Conservation (phyloP, 2,888 invertebrate genomes). For the Sphaeridia pumilis region DNA sequence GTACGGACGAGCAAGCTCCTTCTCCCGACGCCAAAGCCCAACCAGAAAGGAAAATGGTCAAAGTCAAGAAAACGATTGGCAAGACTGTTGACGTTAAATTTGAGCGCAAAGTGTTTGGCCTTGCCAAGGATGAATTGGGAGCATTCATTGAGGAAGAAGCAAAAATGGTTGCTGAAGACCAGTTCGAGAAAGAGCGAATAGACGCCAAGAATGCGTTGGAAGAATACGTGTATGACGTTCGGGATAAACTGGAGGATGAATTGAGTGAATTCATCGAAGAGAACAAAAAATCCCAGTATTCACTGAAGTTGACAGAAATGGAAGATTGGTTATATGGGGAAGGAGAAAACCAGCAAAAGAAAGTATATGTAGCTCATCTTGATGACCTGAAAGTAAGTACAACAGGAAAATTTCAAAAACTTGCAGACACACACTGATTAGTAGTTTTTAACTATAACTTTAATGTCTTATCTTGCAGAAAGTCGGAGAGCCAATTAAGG, state of each 20-base stretch:
- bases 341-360: slow-evolving; percentile 82
- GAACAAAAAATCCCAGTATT: slow-evolving; percentile 52
- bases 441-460: too few species aligned
- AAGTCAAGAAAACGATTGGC: slow-evolving; percentile 42
- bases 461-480: too few species aligned
- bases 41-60: slow-evolving; percentile 37
- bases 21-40: slow-evolving; percentile 14
- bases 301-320: slow-evolving; percentile 61
- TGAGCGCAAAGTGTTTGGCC: slow-evolving; percentile 13
- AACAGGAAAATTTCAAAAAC: too few species aligned
- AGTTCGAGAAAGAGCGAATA: slow-evolving; percentile 83
- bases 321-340: slow-evolving; percentile 97
- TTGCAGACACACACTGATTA: too few species aligned
- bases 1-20: slow-evolving; percentile 37
- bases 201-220: slow-evolving; percentile 95
- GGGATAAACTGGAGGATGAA: slow-evolving; percentile 72
- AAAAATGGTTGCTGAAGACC: slow-evolving; percentile 73
- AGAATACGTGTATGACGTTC: slow-evolving; percentile 94
- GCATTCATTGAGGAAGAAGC: slow-evolving; percentile 45
- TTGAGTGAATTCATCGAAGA: slow-evolving; percentile 64
- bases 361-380: slow-evolving; percentile 50
- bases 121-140: slow-evolving; percentile 3
- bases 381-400: slow-evolving; percentile 45
- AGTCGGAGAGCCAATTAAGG: slow-evolving; percentile 80
- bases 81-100: slow-evolving; percentile 12